Percentiles rank a stretch among this genome's conserved stretches.
Conservation (phyloP, 2,888 invertebrate genomes). For the Drosophila tripunctata region DNA sequence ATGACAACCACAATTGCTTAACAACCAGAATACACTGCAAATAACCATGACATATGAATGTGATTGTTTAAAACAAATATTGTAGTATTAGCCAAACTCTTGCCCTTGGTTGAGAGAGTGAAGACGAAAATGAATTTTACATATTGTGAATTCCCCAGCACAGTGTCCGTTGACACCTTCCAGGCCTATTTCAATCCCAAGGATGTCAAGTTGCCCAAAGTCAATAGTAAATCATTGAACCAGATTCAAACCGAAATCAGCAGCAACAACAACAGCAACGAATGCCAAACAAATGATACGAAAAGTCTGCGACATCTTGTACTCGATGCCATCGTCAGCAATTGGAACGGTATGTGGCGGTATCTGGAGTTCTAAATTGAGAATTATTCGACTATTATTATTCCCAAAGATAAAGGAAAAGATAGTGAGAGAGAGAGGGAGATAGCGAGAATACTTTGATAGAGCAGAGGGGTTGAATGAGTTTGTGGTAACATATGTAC, state of each 20-base stretch:
- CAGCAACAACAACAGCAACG: no score
- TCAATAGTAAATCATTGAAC: slow-evolving; percentile 61
- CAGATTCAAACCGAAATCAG: slow-evolving; percentile 38
- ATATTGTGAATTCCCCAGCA: slow-evolving; percentile 80
- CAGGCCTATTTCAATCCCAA: slow-evolving; percentile 80
- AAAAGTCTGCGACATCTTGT: slow-evolving; percentile 81
- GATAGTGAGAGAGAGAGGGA: no score
- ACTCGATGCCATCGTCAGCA: slow-evolving; percentile 81
- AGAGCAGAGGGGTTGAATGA: no score
- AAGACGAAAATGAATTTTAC: slow-evolving; percentile 73
- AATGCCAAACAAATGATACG: slow-evolving; percentile 70
- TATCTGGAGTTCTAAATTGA: slow-evolving; percentile 8
- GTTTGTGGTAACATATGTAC: no score
- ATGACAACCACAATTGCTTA: slow-evolving; percentile 4
- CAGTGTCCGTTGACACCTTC: slow-evolving; percentile 82
- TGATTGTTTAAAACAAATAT: not conserved
- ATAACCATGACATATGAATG: not conserved
- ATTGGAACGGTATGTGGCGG: slow-evolving; percentile 81
- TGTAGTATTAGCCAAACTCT: not conserved
- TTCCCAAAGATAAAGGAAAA: no score
- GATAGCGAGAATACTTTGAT: no score
- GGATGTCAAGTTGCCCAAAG: slow-evolving; percentile 67
- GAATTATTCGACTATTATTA: slow-evolving; percentile 12
- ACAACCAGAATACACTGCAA: not conserved
- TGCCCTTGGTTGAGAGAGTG: not conserved